phyloP scores from a whole-genome alignment of 1,140 invertebrate genomes.

The Propsilocerus akamusi region DNA sequence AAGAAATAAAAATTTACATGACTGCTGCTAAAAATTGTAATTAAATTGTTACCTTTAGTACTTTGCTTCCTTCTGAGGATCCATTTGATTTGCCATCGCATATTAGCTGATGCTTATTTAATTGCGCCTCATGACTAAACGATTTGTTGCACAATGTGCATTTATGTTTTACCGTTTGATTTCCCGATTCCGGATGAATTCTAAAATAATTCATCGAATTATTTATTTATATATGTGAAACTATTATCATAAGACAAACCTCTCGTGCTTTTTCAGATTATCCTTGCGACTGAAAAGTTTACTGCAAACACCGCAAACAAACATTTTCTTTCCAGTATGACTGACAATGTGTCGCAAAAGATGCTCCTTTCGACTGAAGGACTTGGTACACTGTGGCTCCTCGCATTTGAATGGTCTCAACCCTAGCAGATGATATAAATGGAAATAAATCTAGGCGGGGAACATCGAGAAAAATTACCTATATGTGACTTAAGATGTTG shows the following conservation, averaged over 20 bases:
- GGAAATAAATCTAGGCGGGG: conserved; percentile 15
- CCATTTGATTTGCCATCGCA: neutral
- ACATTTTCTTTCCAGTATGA: conserved; percentile 56
- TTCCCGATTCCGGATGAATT: neutral
- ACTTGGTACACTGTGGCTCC: conserved; percentile 40
- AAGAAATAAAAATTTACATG: neutral
- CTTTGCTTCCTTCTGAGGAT: neutral
- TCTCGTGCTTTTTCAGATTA: conserved; percentile 52
- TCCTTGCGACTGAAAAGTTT: conserved; percentile 60
- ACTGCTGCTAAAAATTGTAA: neutral
- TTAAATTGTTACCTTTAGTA: neutral
- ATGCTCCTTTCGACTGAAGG: conserved; percentile 52
- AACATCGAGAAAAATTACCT: conserved; percentile 18
- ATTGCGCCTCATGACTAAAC: neutral
- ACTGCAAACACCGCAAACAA: conserved; percentile 53
- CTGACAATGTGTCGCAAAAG: conserved; percentile 48
- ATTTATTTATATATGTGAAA: neutral
- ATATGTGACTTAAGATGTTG: conserved; percentile 55
- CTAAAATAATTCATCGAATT: neutral
- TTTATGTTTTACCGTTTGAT: neutral
- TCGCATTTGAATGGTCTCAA: conserved; percentile 43
- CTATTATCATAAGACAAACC: conserved; percentile 9
- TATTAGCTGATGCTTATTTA: neutral
- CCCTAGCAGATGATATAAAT: no score
- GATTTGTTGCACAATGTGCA: neutral